phyloP scores from a whole-genome alignment of 1,140 invertebrate genomes.

The Cydia strobilella region DNA sequence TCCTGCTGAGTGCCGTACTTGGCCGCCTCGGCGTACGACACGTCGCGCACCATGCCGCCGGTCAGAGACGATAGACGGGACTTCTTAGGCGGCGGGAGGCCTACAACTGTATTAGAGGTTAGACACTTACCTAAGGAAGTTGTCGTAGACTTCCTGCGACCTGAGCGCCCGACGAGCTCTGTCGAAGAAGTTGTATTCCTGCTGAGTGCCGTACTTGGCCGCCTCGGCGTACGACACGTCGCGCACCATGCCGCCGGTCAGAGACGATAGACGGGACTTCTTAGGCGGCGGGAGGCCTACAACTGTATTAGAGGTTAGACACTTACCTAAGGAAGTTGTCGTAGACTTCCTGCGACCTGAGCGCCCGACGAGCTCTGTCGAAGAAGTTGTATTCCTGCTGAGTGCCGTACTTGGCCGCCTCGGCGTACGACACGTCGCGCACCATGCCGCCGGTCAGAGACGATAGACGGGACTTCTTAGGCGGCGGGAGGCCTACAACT shows the following conservation, averaged over 20 bases:
- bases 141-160: no score
- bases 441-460: constrained; percentile 38
- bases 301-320: constrained; percentile 40
- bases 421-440: constrained; percentile 90
- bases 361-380: constrained; percentile 94
- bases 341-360: constrained; percentile 85
- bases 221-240: constrained; percentile 93
- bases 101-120: constrained; percentile 46
- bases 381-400: constrained; percentile 84
- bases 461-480: constrained; percentile 82
- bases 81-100: no score
- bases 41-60: constrained; percentile 81
- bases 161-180: no score
- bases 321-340: constrained; percentile 94
- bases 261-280: constrained; percentile 77
- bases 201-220: constrained; percentile 90
- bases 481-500: constrained; percentile 69
- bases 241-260: constrained; percentile 63
- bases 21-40: constrained; percentile 92
- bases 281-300: constrained; percentile 81
- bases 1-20: constrained; percentile 82
- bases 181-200: no score
- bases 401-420: constrained; percentile 95
- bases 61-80: background rate
- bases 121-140: no score